Conservation (phyloP, 2,113 vertebrate species). For the Chlorodrepanis virens region DNA sequence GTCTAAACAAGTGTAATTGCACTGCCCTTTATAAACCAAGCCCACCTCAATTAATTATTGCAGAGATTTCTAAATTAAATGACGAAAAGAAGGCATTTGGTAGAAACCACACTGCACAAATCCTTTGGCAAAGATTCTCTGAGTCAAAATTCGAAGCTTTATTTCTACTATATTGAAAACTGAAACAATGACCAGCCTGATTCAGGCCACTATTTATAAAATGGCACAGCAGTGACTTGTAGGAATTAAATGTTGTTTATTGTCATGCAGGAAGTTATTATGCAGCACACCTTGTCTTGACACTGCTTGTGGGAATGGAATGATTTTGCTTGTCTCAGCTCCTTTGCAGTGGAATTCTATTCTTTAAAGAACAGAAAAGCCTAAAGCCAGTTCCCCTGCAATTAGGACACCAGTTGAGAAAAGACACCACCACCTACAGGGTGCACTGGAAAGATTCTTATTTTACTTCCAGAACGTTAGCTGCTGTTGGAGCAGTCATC, state of each 20-base stretch:
- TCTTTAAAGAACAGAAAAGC: not conserved
- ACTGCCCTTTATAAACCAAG: not conserved
- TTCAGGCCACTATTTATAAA: not conserved
- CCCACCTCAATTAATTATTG: not conserved
- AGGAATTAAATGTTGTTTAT: not conserved
- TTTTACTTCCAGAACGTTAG: not conserved
- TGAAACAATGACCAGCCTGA: not conserved
- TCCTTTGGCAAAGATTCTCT: not conserved
- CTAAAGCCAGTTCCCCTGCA: not conserved
- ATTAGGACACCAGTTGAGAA: not conserved
- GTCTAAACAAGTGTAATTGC: not conserved
- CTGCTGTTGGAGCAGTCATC: not conserved
- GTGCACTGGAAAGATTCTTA: not conserved
- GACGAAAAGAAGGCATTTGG: not conserved
- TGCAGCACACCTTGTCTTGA: not conserved
- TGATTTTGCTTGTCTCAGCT: slow-evolving; percentile 6
- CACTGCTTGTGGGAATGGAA: not conserved
- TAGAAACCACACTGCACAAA: not conserved
- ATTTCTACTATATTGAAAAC: not conserved
- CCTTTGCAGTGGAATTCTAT: not conserved
- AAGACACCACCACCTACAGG: not conserved
- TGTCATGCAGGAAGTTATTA: not conserved
- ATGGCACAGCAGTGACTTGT: not conserved
- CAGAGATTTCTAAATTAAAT: not conserved
- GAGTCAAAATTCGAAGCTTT: not conserved